Conservation (phyloP, 2,888 invertebrate species). For the Platycnemis pennipes region DNA sequence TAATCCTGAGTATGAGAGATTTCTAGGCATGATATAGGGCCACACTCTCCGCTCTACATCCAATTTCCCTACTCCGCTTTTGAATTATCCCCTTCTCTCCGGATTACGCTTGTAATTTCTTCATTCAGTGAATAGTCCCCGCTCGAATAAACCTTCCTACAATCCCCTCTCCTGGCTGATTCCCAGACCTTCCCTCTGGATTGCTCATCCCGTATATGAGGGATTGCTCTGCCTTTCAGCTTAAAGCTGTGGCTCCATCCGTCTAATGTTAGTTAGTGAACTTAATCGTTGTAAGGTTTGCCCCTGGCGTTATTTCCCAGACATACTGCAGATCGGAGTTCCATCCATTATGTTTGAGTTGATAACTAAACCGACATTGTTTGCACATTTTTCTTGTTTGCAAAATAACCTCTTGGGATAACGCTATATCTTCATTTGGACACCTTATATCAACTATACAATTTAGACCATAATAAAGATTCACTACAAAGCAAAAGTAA, state of each 20-base stretch:
- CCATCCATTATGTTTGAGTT: no score
- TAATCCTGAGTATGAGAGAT: no score
- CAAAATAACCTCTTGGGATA: no score
- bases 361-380: no score
- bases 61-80: not conserved
- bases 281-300: not conserved
- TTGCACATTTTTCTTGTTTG: no score
- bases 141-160: not conserved
- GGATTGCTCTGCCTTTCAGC: not conserved
- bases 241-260: not conserved
- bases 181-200: not conserved
- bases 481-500: no score
- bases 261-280: not conserved
- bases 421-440: no score
- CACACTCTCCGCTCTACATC: not conserved
- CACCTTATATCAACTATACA: no score
- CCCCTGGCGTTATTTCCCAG: not conserved
- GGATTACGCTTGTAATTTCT: not conserved
- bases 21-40: no score
- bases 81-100: not conserved
- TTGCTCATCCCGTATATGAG: not conserved
- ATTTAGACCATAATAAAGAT: no score
- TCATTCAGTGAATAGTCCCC: not conserved
- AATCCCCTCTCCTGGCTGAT: not conserved
- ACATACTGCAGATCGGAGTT: not conserved